Evolutionary conservation across 2,888 invertebrate species (phyloP).

Genomic region (Leptinotarsa haldemani): DNA sequence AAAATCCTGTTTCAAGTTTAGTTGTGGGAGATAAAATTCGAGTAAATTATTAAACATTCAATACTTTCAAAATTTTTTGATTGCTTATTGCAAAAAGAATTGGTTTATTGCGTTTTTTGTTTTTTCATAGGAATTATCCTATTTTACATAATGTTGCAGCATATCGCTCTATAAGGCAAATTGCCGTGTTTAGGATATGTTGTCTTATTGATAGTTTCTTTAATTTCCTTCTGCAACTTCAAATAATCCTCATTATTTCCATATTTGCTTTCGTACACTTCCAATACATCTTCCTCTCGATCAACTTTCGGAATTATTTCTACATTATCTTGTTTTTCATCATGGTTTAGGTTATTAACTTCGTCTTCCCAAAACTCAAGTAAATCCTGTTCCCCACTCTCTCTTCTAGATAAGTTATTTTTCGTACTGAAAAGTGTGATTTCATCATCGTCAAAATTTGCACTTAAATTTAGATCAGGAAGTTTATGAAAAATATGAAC

Average conservation of each 20-base stretch:
- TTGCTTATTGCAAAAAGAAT: constrained; percentile 1
- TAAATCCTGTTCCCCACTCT: constrained; percentile 65
- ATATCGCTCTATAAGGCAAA: constrained; percentile 63
- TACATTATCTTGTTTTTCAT: constrained; percentile 12
- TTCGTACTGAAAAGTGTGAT: constrained; percentile 48
- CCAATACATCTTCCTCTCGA: constrained; percentile 55
- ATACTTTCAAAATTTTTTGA: not conserved
- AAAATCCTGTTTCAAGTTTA: no score
- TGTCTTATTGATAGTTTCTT: constrained; percentile 45
- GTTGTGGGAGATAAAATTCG: not conserved
- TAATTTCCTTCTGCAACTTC: constrained; percentile 57
- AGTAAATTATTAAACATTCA: not conserved
- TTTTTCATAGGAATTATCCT: constrained; percentile 7
- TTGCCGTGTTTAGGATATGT: constrained; percentile 56
- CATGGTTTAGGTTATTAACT: constrained; percentile 31
- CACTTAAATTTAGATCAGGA: constrained; percentile 29
- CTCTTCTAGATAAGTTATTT: constrained; percentile 40
- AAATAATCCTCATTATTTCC: constrained; percentile 63
- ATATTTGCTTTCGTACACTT: constrained; percentile 64
- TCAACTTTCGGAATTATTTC: constrained; percentile 33
- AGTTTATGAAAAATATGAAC: constrained; percentile 37
- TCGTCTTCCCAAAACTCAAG: constrained; percentile 67
- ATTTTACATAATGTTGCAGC: constrained; percentile 63
- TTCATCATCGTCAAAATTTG: constrained; percentile 48
- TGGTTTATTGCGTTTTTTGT: not conserved